Percentiles rank a stretch among this genome's conserved stretches.
phyloP scores from a whole-genome alignment of 2,888 invertebrate genomes.

The Stegana nigrithorax region DNA sequence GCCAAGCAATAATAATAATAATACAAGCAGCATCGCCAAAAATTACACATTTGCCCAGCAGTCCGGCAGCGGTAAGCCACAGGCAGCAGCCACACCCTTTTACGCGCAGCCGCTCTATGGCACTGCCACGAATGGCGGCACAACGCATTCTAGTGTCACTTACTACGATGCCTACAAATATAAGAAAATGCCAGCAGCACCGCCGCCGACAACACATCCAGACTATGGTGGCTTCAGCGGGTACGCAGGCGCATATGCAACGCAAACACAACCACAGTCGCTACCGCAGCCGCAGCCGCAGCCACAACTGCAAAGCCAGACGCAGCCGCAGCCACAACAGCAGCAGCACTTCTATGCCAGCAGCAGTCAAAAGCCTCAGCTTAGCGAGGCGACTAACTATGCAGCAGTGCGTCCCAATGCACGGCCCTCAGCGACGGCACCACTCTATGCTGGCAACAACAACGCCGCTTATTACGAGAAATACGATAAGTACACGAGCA shows the following conservation, averaged over 20 bases:
- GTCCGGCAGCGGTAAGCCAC: constrained; percentile 44
- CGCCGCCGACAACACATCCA: background rate
- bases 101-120: constrained; percentile 47
- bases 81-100: constrained; percentile 61
- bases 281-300: constrained; percentile 25
- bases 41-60: constrained; percentile 9
- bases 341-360: constrained; percentile 39
- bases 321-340: background rate
- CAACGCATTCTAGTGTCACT: background rate
- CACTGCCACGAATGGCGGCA: background rate
- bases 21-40: constrained; percentile 26
- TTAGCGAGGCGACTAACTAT: constrained; percentile 51
- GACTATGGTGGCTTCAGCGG: constrained; percentile 21
- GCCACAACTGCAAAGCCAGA: constrained; percentile 25
- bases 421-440: constrained; percentile 31
- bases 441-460: constrained; percentile 7
- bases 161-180: constrained; percentile 54
- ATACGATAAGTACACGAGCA: constrained; percentile 49
- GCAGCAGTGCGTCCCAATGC: constrained; percentile 50
- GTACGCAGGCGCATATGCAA: background rate
- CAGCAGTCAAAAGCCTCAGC: constrained; percentile 36
- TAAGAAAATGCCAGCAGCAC: constrained; percentile 31
- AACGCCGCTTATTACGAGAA: constrained; percentile 47
- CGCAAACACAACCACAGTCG: background rate
- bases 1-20: constrained; percentile 14